Evolutionary conservation across 2,113 vertebrate genomes (phyloP), one percentile per base, ranked within the genome.

Genomic region (Excalfactoria chinensis): DNA sequence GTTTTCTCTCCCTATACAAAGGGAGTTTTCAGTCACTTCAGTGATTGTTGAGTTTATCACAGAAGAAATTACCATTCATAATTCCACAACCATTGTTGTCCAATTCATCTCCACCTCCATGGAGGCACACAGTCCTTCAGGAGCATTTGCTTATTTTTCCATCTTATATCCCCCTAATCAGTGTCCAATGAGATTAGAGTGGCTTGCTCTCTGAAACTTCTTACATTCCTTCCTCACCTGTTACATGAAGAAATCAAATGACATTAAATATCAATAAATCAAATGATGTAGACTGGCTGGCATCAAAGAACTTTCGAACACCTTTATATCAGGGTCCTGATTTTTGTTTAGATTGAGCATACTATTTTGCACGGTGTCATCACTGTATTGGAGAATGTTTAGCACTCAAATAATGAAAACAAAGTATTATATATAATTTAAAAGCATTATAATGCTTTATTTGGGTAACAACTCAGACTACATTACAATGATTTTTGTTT

Each of bases 101-200:
- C 66, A 9, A 81, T 90, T 84, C 17, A 74, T n/a, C 6, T 68
- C 23, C 23, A 75, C 13, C 21, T 62, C 23, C 49, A 9, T 2
- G 0, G 26, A 76, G 26, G 37, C 8, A 71, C 18, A 7, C 0
- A 58, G 15, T 2, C 5, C 6, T 64, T 7, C 8, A n/a, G 12
- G 12, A 49, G 8, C 48, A n/a, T 63, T 67, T 62, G 58, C 7
- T 17, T 72, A 19, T n/a, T 79, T 28, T 37, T 84, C 1, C 28
- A 55, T 64, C 2, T 44, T 56, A 19, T 7, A 63, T 30, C 4
- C 1, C 34, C 9, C 12, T 44, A 56, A 40, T 32, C 17, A 68
- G 9, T 16, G 64, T 21, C 43, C 64, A 56, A 19, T 5, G 35
- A 70, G 18, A 46, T 60, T 25, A 48, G 32, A 43, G 25, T 23